A percentile compares a stretch with the other conserved stretches of the same genome.
phyloP scores from a whole-genome alignment of 2,888 invertebrate genomes.

The Caenorhabditis auriculariae region DNA sequence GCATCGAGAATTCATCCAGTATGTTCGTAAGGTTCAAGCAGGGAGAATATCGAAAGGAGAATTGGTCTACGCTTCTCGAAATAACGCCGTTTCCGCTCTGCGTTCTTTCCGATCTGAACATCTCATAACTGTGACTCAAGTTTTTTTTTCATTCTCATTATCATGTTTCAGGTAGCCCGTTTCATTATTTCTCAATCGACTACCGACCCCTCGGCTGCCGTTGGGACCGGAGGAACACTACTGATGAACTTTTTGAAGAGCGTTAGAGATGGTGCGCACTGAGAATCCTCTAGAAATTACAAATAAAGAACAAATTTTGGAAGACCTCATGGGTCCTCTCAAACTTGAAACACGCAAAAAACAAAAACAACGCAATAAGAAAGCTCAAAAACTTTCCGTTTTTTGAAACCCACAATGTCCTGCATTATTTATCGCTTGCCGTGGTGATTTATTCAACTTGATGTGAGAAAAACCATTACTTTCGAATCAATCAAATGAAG shows the following conservation, averaged over 20 bases:
- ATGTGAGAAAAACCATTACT: too few species aligned
- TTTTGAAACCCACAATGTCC: too few species aligned
- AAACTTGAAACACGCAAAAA: too few species aligned
- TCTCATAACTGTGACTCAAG: conserved; percentile 7
- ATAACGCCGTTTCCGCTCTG: conserved; percentile 6
- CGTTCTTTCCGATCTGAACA: conserved; percentile 12
- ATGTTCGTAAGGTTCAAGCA: too few species aligned
- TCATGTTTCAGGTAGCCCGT: conserved; percentile 10
- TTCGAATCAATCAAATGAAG: too few species aligned
- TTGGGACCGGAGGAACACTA: conserved; percentile 23
- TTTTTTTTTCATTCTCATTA: background rate
- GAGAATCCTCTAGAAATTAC: too few species aligned
- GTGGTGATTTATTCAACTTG: too few species aligned
- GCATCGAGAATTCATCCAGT: conserved; percentile 17
- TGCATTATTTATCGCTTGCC: too few species aligned
- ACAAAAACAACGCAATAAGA: too few species aligned
- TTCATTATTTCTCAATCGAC: conserved; percentile 17
- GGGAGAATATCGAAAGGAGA: conserved; percentile 5
- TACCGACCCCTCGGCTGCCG: background rate
- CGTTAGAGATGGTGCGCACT: conserved; percentile 18
- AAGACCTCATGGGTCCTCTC: too few species aligned
- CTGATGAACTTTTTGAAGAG: conserved; percentile 22
- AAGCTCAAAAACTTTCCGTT: too few species aligned
- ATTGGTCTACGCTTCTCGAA: background rate
- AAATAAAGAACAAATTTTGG: too few species aligned